These are phyloP conservation scores for Euura lappo DNA, from an alignment of 1,140 invertebrate species.

Conservation along the genomic window DNA sequence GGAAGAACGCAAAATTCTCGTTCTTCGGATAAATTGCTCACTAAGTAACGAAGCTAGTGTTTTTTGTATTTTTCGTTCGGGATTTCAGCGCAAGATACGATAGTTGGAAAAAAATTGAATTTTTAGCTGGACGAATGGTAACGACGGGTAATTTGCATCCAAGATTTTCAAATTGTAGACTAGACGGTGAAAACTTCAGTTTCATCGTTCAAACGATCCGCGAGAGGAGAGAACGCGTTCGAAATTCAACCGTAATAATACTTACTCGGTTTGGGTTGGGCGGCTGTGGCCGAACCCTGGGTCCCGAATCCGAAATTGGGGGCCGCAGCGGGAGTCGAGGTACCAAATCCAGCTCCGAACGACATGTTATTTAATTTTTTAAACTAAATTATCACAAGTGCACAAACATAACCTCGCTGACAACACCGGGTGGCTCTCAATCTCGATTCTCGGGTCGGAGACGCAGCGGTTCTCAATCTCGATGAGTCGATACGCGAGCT, in stretches of 20 bases:
- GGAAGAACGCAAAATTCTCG: conserved; percentile 23
- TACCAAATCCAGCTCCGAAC: conserved; percentile 50
- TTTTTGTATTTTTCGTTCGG: too few species aligned
- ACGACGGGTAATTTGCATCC: too few species aligned
- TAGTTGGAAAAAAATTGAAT: too few species aligned
- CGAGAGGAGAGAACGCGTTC: conserved; percentile 36
- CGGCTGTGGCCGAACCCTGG: conserved; percentile 40
- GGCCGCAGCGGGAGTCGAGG: conserved; percentile 39
- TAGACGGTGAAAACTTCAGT: neutral
- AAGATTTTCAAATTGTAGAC: neutral
- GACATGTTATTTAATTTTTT: conserved; percentile 42
- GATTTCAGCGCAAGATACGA: too few species aligned
- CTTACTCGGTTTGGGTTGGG: conserved; percentile 52
- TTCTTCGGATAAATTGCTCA: conserved; percentile 9
- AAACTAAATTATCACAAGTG: conserved; percentile 4
- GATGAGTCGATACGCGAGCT: too few species aligned
- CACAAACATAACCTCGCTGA: conserved; percentile 8
- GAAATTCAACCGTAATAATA: neutral
- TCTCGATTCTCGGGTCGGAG: too few species aligned
- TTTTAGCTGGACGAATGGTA: too few species aligned
- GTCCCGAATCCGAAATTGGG: conserved; percentile 49
- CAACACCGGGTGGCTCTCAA: neutral
- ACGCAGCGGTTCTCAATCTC: too few species aligned
- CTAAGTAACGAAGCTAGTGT: neutral
- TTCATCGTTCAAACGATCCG: conserved; percentile 5